phyloP scores from a whole-genome alignment of 2,113 vertebrate species.

The Trichechus manatus region DNA sequence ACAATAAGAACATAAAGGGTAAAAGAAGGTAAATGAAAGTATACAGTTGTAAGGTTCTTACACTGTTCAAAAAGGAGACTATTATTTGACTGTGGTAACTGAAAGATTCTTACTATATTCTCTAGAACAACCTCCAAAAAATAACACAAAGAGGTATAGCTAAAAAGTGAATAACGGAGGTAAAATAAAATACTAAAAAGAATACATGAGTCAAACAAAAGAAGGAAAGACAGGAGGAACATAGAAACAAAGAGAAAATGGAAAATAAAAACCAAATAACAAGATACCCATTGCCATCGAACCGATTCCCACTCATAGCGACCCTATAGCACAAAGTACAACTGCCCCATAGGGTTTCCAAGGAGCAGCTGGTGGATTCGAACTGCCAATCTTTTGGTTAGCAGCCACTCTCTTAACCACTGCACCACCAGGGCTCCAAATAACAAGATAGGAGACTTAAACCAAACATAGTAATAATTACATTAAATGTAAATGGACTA shows the following conservation, averaged over 20 bases:
- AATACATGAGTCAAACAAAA: background rate
- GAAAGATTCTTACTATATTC: background rate
- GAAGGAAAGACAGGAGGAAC: background rate
- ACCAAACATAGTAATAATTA: background rate
- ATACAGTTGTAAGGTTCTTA: background rate
- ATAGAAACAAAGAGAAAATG: background rate
- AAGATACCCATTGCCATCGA: background rate
- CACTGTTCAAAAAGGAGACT: background rate
- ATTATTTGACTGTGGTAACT: background rate
- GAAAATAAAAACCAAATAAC: background rate
- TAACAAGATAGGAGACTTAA: background rate
- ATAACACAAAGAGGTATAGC: background rate
- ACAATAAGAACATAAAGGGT: background rate
- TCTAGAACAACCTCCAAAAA: constrained; percentile 30
- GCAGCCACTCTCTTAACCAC: too few relatives aligned
- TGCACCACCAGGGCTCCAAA: too few relatives aligned
- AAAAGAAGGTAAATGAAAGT: background rate
- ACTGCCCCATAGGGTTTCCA: too few relatives aligned
- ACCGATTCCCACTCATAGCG: too few relatives aligned
- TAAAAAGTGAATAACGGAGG: background rate
- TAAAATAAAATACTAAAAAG: constrained; percentile 36
- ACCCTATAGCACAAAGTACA: too few relatives aligned
- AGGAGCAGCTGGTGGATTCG: too few relatives aligned
- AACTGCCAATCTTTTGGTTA: too few relatives aligned
- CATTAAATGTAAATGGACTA: background rate